Evolutionary conservation across 2,113 vertebrate genomes (phyloP).

Genomic region (Callopanchax toddi): DNA sequence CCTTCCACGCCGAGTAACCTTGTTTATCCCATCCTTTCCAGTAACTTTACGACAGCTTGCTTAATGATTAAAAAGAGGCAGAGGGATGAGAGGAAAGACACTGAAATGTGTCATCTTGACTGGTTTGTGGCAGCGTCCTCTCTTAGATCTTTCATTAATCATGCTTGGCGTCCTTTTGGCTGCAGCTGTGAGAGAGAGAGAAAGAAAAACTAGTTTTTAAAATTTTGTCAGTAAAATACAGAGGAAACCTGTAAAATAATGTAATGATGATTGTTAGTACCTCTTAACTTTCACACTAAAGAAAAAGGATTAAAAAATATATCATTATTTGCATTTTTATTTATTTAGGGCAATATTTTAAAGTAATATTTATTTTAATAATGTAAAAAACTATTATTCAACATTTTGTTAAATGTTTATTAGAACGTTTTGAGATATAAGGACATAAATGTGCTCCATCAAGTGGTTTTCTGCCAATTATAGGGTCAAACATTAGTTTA

Average conservation of each 20-base stretch:
- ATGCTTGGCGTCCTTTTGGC: not conserved
- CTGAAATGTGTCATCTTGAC: conserved; percentile 34
- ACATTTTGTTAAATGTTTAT: too few relatives aligned
- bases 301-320: too few relatives aligned
- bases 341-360: too few relatives aligned
- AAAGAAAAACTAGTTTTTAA: conserved; percentile 10
- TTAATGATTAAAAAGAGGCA: conserved; percentile 42
- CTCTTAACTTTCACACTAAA: too few relatives aligned
- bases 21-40: conserved; percentile 33
- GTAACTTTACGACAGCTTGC: conserved; percentile 28
- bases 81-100: conserved; percentile 18
- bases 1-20: conserved; percentile 54
- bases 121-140: conserved; percentile 18
- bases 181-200: conserved; percentile 10
- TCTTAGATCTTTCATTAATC: conserved; percentile 38
- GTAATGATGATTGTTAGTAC: too few relatives aligned
- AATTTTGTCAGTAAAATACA: conserved; percentile 9
- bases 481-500: too few relatives aligned
- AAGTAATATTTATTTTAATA: too few relatives aligned
- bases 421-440: too few relatives aligned
- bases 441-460: too few relatives aligned
- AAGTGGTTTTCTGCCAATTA: too few relatives aligned
- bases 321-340: too few relatives aligned
- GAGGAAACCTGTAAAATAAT: conserved; percentile 1
- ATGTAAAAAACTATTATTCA: too few relatives aligned